Conservation (phyloP, 2,113 vertebrate species). For the Elachura formosa region DNA sequence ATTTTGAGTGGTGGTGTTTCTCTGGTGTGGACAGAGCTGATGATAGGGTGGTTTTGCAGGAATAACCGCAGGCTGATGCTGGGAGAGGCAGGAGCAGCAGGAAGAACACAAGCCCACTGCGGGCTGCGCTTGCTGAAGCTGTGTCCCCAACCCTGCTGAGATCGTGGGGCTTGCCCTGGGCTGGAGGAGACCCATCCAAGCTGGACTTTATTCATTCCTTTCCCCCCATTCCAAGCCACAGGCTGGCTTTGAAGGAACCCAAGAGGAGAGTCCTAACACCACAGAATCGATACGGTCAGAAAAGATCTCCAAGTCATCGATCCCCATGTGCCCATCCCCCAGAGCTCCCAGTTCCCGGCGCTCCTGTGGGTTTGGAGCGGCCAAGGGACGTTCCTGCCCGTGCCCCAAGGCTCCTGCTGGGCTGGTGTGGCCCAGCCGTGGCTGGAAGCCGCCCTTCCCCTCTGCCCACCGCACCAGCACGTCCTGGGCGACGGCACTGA, state of each 20-base stretch:
- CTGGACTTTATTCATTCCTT: too few species aligned
- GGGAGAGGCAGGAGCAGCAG: background rate
- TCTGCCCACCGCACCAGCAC: background rate
- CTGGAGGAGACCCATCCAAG: background rate
- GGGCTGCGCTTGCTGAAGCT: background rate
- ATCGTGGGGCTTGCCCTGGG: background rate
- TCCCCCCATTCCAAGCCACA: too few species aligned
- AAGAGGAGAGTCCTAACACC: background rate
- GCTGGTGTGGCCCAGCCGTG: background rate
- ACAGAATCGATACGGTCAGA: accelerated
- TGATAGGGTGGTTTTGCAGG: background rate
- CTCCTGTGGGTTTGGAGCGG: background rate
- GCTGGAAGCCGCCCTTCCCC: background rate
- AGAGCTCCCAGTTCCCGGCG: background rate
- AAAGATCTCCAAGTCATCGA: accelerated
- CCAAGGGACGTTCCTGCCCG: background rate
- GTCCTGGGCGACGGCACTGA: background rate
- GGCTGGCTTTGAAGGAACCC: too few species aligned
- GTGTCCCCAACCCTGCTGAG: background rate
- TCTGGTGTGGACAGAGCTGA: background rate
- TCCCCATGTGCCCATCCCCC: accelerated
- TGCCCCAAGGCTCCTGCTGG: background rate
- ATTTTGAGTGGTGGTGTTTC: background rate
- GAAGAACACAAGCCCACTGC: accelerated
- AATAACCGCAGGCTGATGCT: background rate